Conservation (phyloP, 1,140 invertebrate genomes). For the Drosophila nigromelanica region DNA sequence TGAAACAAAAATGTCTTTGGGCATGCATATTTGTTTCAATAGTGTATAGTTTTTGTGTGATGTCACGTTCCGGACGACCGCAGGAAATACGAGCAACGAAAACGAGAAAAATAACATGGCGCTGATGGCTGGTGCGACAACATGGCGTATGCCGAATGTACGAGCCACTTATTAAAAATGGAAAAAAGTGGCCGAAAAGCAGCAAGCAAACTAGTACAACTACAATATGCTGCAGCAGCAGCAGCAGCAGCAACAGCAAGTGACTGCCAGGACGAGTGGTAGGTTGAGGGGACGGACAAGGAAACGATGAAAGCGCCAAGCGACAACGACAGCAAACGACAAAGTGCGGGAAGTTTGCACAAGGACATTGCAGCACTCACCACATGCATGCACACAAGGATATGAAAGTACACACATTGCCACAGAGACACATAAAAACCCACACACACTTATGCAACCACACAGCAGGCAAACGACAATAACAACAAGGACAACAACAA, state of each 20-base stretch:
- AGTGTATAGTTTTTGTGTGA: neutral
- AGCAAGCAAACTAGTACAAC: slow-evolving; percentile 30
- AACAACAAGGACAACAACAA: slow-evolving; percentile 38
- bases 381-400: slow-evolving; percentile 81
- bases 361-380: slow-evolving; percentile 79
- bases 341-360: slow-evolving; percentile 80
- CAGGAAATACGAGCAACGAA: slow-evolving; percentile 36
- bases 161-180: slow-evolving; percentile 61
- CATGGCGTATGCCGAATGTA: slow-evolving; percentile 50
- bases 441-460: slow-evolving; percentile 17
- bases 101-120: slow-evolving; percentile 36
- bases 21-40: neutral
- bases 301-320: slow-evolving; percentile 61
- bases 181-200: slow-evolving; percentile 32
- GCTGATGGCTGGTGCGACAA: slow-evolving; percentile 35
- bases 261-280: slow-evolving; percentile 11
- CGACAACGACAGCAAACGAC: slow-evolving; percentile 57
- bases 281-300: slow-evolving; percentile 30
- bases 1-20: no score
- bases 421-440: slow-evolving; percentile 25
- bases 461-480: slow-evolving; percentile 56
- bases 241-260: slow-evolving; percentile 6
- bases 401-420: slow-evolving; percentile 57
- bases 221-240: slow-evolving; percentile 47
- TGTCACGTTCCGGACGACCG: slow-evolving; percentile 30